Evolutionary conservation across 2,888 invertebrate species (phyloP).

Genomic region (Endotricha flammealis): DNA sequence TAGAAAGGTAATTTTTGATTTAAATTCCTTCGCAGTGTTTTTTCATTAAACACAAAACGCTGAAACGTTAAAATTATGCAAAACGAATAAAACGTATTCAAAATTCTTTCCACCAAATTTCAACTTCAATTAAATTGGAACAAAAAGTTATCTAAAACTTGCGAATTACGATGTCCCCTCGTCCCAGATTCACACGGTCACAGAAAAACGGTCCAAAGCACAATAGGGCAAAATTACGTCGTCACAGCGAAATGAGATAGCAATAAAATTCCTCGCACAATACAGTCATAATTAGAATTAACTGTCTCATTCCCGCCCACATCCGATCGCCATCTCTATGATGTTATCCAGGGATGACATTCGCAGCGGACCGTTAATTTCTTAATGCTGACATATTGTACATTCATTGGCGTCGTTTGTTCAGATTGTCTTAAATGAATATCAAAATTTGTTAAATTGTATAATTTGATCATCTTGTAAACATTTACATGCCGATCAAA

Average conservation of each 20-base stretch:
- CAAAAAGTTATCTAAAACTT: constrained; percentile 37
- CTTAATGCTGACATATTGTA: constrained; percentile 38
- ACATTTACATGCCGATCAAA: too few relatives aligned
- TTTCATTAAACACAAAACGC: too few relatives aligned
- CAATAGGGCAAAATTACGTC: constrained; percentile 70
- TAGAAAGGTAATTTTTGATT: too few relatives aligned
- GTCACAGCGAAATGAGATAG: constrained; percentile 66
- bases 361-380: constrained; percentile 22
- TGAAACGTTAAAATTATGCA: too few relatives aligned
- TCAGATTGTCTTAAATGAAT: too few relatives aligned
- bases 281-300: constrained; percentile 74
- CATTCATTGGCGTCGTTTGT: constrained; percentile 32
- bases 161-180: constrained; percentile 49
- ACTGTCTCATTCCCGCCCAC: constrained; percentile 72
- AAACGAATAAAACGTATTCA: neutral
- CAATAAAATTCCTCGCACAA: constrained; percentile 74
- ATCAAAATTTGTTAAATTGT: too few relatives aligned
- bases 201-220: constrained; percentile 53
- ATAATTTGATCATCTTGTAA: too few relatives aligned
- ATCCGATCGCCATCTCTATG: constrained; percentile 56
- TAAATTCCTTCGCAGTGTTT: too few relatives aligned
- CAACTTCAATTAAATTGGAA: constrained; percentile 11
- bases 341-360: constrained; percentile 36
- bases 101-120: neutral
- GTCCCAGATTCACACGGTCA: constrained; percentile 64